phyloP scores from a whole-genome alignment of 2,888 invertebrate species.

The Melanchra persicariae region DNA sequence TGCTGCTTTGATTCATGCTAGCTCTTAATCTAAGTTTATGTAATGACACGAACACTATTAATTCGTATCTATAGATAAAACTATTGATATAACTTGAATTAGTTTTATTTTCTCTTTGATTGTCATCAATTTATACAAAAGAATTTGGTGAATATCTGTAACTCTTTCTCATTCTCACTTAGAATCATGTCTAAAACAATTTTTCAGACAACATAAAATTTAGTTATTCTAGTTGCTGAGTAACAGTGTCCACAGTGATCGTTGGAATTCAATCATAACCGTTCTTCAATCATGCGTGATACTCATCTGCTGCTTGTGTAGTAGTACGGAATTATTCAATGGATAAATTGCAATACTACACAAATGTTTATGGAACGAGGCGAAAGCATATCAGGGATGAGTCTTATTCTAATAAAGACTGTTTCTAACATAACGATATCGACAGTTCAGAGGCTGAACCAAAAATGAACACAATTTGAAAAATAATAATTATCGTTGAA shows the following conservation, averaged over 20 bases:
- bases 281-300: slow-evolving; percentile 57
- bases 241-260: slow-evolving; percentile 34
- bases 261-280: slow-evolving; percentile 55
- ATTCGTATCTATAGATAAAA: slow-evolving; percentile 29
- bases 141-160: neutral
- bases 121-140: slow-evolving; percentile 4
- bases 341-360: slow-evolving; percentile 38
- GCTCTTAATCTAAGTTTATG: slow-evolving; percentile 71
- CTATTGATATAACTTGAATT: slow-evolving; percentile 9
- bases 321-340: slow-evolving; percentile 51
- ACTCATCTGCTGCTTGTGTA: slow-evolving; percentile 41
- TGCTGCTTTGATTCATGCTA: slow-evolving; percentile 75
- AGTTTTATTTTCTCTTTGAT: neutral
- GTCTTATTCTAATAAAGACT: neutral
- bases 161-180: neutral
- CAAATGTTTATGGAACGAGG: slow-evolving; percentile 19
- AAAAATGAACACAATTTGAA: neutral
- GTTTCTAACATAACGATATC: neutral
- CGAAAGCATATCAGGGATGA: slow-evolving; percentile 25
- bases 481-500: neutral
- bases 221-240: slow-evolving; percentile 2
- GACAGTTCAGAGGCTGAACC: neutral
- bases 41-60: slow-evolving; percentile 55
- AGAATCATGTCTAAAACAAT: neutral
- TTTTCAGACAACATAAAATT: slow-evolving; percentile 4